Evolutionary conservation across 2,113 vertebrate genomes (phyloP).

Genomic region (Perca schrenkii): DNA sequence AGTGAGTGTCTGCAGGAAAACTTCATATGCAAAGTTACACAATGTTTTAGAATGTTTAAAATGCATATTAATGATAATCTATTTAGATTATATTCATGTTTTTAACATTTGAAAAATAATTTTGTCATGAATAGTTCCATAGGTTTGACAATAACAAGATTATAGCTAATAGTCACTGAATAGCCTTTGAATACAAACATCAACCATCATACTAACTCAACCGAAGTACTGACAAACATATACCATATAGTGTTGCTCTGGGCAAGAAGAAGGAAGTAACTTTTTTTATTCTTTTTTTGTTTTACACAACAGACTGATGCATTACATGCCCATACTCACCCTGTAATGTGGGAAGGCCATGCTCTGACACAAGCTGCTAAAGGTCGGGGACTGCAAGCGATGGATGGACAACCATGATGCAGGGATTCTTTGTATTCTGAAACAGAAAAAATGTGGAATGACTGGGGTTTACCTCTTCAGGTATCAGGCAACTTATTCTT

Average conservation of each 20-base stretch:
- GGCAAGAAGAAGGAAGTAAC: neutral
- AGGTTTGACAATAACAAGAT: neutral
- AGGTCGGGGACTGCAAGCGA: constrained; percentile 70
- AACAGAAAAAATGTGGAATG: neutral
- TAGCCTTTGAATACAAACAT: neutral
- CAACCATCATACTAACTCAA: neutral
- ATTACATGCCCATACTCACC: constrained; percentile 63
- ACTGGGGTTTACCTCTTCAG: neutral
- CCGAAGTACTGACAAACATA: no score
- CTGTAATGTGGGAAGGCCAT: constrained; percentile 81
- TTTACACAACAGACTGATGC: neutral
- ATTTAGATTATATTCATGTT: neutral
- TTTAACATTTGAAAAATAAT: neutral
- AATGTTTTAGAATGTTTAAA: neutral
- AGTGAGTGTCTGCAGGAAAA: neutral
- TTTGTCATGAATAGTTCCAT: neutral
- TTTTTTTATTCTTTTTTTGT: neutral
- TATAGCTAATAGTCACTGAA: neutral
- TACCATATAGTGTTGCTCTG: neutral
- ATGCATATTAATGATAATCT: neutral
- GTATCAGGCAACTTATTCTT: constrained; percentile 10
- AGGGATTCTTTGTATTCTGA: constrained; percentile 74
- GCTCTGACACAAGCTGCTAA: constrained; percentile 74
- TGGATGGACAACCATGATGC: constrained; percentile 83
- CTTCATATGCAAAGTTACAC: neutral